A percentile compares a stretch with the other conserved stretches of the same genome.
Conservation (phyloP, 2,888 invertebrate genomes). For the Seira musarum region DNA sequence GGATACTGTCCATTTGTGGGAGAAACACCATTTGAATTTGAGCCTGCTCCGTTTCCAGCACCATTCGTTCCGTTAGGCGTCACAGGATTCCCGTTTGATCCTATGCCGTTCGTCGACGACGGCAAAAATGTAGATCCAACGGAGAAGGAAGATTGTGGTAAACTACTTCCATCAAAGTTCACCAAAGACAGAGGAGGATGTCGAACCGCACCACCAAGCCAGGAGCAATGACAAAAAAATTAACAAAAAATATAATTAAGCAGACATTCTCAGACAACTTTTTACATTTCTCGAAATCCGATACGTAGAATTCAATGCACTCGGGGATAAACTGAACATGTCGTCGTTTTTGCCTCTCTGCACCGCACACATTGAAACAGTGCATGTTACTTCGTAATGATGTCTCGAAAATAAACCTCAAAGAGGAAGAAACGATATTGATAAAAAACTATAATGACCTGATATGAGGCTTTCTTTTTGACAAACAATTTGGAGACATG, state of each 20-base stretch:
- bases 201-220: constrained; percentile 16
- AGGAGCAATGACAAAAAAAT: constrained; percentile 36
- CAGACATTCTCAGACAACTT: constrained; percentile 23
- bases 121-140: constrained; percentile 69
- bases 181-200: background rate
- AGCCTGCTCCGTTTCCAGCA: constrained; percentile 61
- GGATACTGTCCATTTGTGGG: constrained; percentile 74
- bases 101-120: constrained; percentile 64
- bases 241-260: constrained; percentile 49
- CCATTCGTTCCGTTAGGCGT: constrained; percentile 62
- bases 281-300: background rate
- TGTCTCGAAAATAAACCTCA: constrained; percentile 46
- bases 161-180: constrained; percentile 66
- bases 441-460: constrained; percentile 54
- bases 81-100: constrained; percentile 59
- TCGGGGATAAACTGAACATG: too few species aligned
- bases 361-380: constrained; percentile 1
- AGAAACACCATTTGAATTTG: constrained; percentile 66
- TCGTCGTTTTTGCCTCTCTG: background rate
- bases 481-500: too few species aligned
- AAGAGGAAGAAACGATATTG: constrained; percentile 37
- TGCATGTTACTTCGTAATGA: constrained; percentile 24
- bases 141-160: constrained; percentile 71
- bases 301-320: constrained; percentile 1
- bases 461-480: constrained; percentile 52